Evolutionary conservation across 2,113 vertebrate species (phyloP), one percentile per base, ranked within the genome.

Genomic region (Campylomormyrus tamandua): DNA sequence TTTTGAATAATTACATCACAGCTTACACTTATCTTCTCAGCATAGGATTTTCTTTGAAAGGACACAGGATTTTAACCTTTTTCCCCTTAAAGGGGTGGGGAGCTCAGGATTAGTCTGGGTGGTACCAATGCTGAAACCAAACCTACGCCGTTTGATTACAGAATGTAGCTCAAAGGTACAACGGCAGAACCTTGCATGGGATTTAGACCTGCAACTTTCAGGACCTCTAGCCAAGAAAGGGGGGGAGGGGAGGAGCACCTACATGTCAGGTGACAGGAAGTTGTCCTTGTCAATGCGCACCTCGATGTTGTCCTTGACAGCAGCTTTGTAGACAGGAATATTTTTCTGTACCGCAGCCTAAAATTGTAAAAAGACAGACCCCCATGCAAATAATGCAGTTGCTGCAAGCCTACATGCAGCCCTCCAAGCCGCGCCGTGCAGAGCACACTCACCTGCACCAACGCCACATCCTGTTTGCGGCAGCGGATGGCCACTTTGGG

Each of bases 311-410:
- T 92, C 97, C 94, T 98, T 98, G 53, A 97, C 97, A 24, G 97
- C 93, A 5, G 95, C 95, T 95, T 98, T 98, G 93, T 98, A 99
- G 87, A 97, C 88, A 3, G 98, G 96, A 88, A 98, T 96, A 48
- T 96, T 97, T 93, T 96, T 99, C 92, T 99, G 97, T 80, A 99
- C 95, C 50, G 98, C 96, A 46, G 94, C 90, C 98, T 99, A 92
- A 27, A 87, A 45, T 52, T 87, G 49, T 6, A 52, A 15, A 21
- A 10, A 56, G 15, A 87, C 48, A 42, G 31, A 87, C 87, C 62
- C 31, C 0, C 4, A 66, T 11, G 87, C 5, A 85, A 10, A 8
- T 19, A 19, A 42, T 80, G 74, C 74, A 52, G n/a, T 3, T n/a
- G 19, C 85, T 56, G 48, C n/a, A 35, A 27, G 3, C 27, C 48